Percentiles rank a stretch among this genome's conserved stretches.
Evolutionary conservation across 2,113 vertebrate species (phyloP).

Genomic region (Buteo buteo): DNA sequence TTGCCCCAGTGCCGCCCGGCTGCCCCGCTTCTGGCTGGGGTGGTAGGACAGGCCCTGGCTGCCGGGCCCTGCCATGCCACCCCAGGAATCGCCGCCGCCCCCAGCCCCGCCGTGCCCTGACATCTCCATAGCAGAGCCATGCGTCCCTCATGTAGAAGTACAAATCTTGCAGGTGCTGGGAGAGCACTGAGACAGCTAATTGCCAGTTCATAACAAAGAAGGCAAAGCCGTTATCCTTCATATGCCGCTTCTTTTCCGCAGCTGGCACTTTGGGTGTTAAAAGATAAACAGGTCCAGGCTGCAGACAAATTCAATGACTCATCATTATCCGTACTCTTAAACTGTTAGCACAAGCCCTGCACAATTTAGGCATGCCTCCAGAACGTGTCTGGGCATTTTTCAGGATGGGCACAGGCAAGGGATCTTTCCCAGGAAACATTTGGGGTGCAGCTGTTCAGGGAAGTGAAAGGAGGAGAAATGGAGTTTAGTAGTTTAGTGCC

Average conservation of each 20-base stretch:
- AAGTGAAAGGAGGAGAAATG: not conserved
- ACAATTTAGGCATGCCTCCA: not conserved
- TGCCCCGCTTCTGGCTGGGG: not conserved
- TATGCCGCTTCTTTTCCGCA: not conserved
- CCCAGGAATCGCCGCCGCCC: fast-evolving
- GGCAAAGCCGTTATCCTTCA: not conserved
- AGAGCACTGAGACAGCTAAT: not conserved
- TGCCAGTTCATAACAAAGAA: not conserved
- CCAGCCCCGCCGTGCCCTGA: not conserved
- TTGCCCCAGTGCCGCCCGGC: fast-evolving
- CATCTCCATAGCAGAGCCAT: not conserved
- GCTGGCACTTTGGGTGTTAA: not conserved
- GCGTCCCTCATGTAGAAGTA: fast-evolving
- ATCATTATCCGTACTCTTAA: not conserved
- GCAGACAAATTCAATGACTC: not conserved
- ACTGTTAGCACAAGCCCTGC: not conserved
- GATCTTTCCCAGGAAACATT: not conserved
- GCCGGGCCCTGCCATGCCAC: not conserved
- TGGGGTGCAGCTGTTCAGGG: not conserved
- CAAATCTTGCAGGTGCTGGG: not conserved
- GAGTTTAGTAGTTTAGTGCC: not conserved
- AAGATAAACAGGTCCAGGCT: not conserved
- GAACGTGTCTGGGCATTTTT: not conserved
- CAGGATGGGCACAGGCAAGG: not conserved
- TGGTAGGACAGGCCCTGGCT: not conserved